Conservation (phyloP, 2,797 vertebrate species). For the Bradypus variegatus region DNA sequence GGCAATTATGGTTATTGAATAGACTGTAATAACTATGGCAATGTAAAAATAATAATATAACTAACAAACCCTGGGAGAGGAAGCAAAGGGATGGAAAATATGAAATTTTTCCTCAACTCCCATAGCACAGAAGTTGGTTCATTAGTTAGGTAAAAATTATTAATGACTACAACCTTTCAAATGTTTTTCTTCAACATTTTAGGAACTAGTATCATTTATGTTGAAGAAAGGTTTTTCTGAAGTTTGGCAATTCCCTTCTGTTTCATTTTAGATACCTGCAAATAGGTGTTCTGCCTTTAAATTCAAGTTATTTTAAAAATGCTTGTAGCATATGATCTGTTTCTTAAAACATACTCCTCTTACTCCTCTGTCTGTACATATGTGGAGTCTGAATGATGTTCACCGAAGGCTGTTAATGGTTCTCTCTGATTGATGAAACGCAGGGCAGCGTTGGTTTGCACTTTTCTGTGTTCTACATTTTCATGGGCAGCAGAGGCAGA, state of each 20-base stretch:
- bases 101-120: neutral
- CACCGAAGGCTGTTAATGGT: neutral
- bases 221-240: neutral
- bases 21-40: neutral
- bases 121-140: neutral
- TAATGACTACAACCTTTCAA: neutral
- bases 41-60: neutral
- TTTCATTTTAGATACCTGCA: neutral
- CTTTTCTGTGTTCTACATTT: neutral
- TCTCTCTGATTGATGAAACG: too few relatives aligned
- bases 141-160: neutral
- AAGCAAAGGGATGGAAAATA: neutral
- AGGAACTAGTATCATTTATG: neutral
- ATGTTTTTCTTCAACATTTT: neutral
- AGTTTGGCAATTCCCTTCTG: neutral
- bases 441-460: neutral
- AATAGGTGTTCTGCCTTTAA: neutral
- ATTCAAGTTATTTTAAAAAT: constrained; percentile 14
- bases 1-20: neutral
- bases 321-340: neutral
- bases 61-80: neutral
- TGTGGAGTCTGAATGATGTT: neutral
- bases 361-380: neutral
- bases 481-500: too few relatives aligned
- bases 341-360: neutral